These are phyloP conservation scores for Conus ventricosus DNA, from an alignment of 1,140 invertebrate genomes.

Conservation along the genomic window DNA sequence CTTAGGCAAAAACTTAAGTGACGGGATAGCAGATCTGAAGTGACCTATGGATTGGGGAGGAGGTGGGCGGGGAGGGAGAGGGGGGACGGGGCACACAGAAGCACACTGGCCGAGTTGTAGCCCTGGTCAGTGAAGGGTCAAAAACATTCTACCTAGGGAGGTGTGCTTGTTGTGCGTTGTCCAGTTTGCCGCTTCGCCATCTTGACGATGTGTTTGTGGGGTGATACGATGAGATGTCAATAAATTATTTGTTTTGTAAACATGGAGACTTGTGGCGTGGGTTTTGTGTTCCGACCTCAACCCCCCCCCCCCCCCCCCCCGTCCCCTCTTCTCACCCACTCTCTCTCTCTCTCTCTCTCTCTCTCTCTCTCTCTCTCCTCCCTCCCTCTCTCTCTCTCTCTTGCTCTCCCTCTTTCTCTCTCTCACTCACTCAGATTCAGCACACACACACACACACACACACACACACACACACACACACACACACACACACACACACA, in stretches of 20 bases:
- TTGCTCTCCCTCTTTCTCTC: conserved; percentile 22
- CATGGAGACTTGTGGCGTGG: not conserved
- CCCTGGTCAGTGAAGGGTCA: not conserved
- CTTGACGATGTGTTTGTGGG: not conserved
- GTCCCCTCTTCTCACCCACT: conserved; percentile 1
- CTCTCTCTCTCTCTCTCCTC: conserved; percentile 38
- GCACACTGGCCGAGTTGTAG: not conserved
- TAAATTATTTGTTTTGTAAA: conserved; percentile 39
- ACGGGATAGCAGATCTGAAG: no score
- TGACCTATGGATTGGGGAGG: no score
- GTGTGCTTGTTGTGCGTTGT: not conserved
- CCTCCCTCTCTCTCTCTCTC: conserved; percentile 25
- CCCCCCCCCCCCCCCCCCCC: conserved; percentile 18
- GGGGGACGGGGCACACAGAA: no score
- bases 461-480: not conserved
- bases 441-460: not conserved
- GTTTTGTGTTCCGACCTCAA: not conserved
- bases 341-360: conserved; percentile 35
- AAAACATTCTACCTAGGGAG: no score
- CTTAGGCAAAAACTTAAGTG: no score
- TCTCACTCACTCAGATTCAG: not conserved
- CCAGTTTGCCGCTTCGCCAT: conserved; percentile 2
- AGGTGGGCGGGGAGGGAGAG: no score
- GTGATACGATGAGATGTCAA: conserved; percentile 30
- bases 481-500: no score